These are phyloP conservation scores for Parasteatoda tepidariorum DNA, from an alignment of 1,140 invertebrate genomes.

Conservation along the genomic window DNA sequence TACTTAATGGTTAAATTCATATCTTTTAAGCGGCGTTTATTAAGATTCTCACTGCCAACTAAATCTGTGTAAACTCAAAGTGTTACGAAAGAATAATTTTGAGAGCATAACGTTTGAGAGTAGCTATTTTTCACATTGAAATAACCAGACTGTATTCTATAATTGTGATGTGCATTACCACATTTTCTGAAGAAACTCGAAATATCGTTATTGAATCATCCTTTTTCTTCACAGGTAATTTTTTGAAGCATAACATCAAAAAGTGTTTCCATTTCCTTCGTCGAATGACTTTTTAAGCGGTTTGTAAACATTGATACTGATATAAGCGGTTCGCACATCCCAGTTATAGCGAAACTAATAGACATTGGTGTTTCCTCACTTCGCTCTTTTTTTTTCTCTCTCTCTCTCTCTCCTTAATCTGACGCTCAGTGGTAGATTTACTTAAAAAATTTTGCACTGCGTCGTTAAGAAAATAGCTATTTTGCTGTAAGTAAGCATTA, in stretches of 20 bases:
- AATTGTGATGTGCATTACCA: conserved; percentile 40
- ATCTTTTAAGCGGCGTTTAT: no score
- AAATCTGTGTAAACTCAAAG: neutral
- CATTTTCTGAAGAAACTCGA: neutral
- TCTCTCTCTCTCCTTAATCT: no score
- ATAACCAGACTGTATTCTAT: conserved; percentile 16
- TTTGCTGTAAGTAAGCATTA: no score
- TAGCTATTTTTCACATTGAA: conserved; percentile 29
- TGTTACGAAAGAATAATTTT: conserved; percentile 30
- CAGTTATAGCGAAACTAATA: no score
- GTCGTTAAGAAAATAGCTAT: no score
- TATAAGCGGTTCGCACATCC: conserved; percentile 30
- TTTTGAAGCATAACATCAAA: conserved; percentile 38
- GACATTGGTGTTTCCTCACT: no score
- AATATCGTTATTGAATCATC: conserved; percentile 51
- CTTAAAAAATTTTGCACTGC: no score
- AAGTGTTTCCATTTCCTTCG: conserved; percentile 50
- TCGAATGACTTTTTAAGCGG: conserved; percentile 25
- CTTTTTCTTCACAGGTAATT: conserved; percentile 35
- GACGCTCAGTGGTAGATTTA: no score
- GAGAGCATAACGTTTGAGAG: no score
- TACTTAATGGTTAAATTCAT: no score
- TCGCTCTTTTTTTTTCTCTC: no score
- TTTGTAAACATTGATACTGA: conserved; percentile 16
- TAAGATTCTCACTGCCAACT: no score